These are phyloP conservation scores for Ictalurus furcatus DNA, from an alignment of 2,113 vertebrate species.

Conservation along the genomic window DNA sequence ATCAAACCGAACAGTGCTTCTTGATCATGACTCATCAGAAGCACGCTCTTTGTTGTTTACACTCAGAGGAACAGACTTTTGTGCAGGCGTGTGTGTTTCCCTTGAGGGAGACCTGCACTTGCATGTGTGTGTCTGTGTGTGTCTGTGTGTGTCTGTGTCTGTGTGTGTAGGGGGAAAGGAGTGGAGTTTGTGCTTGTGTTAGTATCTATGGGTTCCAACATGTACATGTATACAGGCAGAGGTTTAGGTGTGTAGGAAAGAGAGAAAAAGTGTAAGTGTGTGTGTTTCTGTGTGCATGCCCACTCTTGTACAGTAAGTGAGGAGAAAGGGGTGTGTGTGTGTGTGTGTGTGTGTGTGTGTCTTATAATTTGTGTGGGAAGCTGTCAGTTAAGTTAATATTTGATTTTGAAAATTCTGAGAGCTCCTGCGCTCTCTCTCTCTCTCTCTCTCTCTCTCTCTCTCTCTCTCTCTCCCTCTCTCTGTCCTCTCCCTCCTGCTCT, in stretches of 20 bases:
- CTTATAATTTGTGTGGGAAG: slow-evolving; percentile 26
- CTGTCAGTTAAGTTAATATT: slow-evolving; percentile 25
- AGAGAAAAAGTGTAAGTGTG: background rate
- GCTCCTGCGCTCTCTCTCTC: background rate
- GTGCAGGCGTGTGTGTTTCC: slow-evolving; percentile 33
- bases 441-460: background rate
- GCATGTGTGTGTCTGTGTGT: background rate
- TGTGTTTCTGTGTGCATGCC: slow-evolving; percentile 5
- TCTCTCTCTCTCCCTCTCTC: background rate
- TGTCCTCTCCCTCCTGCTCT: too few relatives aligned
- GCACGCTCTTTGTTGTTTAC: slow-evolving; percentile 34
- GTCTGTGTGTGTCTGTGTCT: background rate
- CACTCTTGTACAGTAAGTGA: background rate
- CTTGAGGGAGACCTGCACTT: slow-evolving; percentile 14
- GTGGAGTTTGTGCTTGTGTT: slow-evolving; percentile 15
- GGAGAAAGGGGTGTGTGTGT: background rate
- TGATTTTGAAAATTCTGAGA: background rate
- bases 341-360: slow-evolving; percentile 8
- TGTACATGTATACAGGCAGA: slow-evolving; percentile 6
- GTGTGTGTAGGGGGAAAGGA: background rate
- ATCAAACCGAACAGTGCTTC: slow-evolving; percentile 23
- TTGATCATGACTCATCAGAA: slow-evolving; percentile 39
- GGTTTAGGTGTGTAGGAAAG: background rate
- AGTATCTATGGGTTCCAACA: slow-evolving; percentile 20
- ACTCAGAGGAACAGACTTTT: slow-evolving; percentile 27